Base-by-base conservation (phyloP, 2,113 vertebrate genomes). In the Ahaetulla prasina region DNA sequence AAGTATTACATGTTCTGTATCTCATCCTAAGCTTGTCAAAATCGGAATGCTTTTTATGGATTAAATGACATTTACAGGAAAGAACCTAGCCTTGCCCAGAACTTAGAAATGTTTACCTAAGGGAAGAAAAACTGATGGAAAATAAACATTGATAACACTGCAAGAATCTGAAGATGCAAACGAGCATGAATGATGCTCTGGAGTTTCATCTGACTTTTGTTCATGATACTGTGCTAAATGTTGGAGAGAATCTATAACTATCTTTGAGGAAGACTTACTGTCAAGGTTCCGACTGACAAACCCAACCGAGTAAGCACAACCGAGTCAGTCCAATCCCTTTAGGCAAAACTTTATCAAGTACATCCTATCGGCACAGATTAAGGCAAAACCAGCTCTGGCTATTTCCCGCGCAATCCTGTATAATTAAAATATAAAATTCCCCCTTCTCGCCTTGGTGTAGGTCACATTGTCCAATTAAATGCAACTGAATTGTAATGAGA, bases 101-200 rank as follows among this genome's bases (percentile, higher is more conserved):
- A 96, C 88, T 93, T 96, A 95, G 86, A 95, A 95, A 94, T 96
- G 88, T 97, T 96, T 96, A 94, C 39, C 22, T 30, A 93, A 94
- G 68, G 91, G 91, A 93, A 91, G 1, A 91, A 89, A 94, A 93
- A 22, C 90, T 68, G 93, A 85, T 91, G 85, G 93, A 68, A 95
- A 94, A 87, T 16, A 85, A 50, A 39, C 94, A 94, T 94, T 20
- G 63, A 12, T 39, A 89, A 11, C 5, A 80, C 4, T 86, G 4
- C 3, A 20, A 89, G 45, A 53, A 35, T 30, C 91, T 92, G 94
- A 27, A 89, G 35, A 60, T 89, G 30, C 55, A 52, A 74, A 94
- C 30, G 87, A 35, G 30, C 49, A n/a, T 8, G 88, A 68, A 18
- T 93, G 95, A 50, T 88, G 9, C 85, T 94, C 94, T 90, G 25